phyloP scores from a whole-genome alignment of 2,888 invertebrate genomes.

The Callyntrura sp. region DNA sequence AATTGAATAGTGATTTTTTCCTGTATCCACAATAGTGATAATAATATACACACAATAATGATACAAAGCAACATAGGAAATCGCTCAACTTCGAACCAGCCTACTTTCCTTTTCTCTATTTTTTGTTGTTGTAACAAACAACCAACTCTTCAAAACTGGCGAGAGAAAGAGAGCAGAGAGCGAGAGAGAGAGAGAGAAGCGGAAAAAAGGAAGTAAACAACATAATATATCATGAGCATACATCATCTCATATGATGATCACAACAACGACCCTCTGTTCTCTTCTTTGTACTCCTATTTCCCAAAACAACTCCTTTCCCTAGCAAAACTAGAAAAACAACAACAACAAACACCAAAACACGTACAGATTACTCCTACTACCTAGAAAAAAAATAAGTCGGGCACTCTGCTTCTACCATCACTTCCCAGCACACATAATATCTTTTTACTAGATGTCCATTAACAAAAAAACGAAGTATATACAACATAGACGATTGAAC shows the following conservation, averaged over 20 bases:
- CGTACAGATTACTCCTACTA: not conserved
- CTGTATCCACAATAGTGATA: not conserved
- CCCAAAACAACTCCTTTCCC: slow-evolving; percentile 13
- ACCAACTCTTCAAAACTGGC: not conserved
- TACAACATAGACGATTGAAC: not conserved
- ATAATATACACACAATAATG: slow-evolving; percentile 42
- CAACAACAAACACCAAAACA: slow-evolving; percentile 53
- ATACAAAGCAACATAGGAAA: slow-evolving; percentile 55
- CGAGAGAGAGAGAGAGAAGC: slow-evolving; percentile 34
- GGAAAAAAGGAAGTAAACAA: slow-evolving; percentile 74
- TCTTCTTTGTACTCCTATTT: not conserved
- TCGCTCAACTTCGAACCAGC: slow-evolving; percentile 56
- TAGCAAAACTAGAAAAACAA: slow-evolving; percentile 41
- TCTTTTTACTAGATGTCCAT: not conserved
- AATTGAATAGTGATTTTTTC: not conserved
- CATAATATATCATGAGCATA: slow-evolving; percentile 74
- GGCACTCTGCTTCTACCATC: not conserved
- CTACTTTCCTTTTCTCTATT: slow-evolving; percentile 45
- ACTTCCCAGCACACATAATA: not conserved
- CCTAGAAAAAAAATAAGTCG: not conserved
- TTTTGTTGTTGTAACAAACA: slow-evolving; percentile 62
- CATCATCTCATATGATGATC: slow-evolving; percentile 66
- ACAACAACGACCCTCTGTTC: slow-evolving; percentile 46
- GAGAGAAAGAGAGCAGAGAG: slow-evolving; percentile 20
- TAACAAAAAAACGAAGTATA: not conserved